These are phyloP conservation scores for Euura saliciscinereae DNA, from an alignment of 1,140 invertebrate genomes.

Conservation along the genomic window DNA sequence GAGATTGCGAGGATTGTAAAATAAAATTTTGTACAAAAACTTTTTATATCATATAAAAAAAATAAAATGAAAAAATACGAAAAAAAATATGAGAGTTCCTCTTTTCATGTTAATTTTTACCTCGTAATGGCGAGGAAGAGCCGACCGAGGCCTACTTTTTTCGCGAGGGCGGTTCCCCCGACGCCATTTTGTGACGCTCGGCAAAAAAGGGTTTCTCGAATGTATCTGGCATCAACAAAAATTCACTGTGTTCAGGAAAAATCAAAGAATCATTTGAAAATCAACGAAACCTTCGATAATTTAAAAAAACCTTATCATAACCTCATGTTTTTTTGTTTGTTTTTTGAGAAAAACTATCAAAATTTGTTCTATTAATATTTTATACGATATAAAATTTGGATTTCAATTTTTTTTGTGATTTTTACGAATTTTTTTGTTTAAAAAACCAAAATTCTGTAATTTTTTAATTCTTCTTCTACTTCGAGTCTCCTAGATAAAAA, in stretches of 20 bases:
- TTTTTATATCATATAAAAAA: background rate
- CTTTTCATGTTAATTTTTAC: constrained; percentile 20
- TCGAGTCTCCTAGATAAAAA: too few species aligned
- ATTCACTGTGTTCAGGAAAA: background rate
- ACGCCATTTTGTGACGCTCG: constrained; percentile 49
- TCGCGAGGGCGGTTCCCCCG: constrained; percentile 46
- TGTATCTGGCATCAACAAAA: background rate
- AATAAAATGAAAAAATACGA: too few species aligned
- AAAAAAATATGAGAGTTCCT: background rate
- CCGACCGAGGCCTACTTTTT: constrained; percentile 45
- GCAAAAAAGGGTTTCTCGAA: constrained; percentile 40
- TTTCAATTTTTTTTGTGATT: background rate
- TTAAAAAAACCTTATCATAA: background rate
- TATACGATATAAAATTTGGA: too few species aligned
- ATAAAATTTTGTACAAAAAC: background rate
- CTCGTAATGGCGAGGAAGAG: constrained; percentile 25
- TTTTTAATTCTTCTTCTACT: too few species aligned
- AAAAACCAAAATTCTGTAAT: too few species aligned
- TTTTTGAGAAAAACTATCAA: constrained; percentile 20
- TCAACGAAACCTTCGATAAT: background rate
- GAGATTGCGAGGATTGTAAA: background rate
- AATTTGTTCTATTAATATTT: background rate
- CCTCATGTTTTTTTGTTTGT: background rate
- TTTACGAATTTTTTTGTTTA: too few species aligned
- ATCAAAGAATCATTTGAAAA: background rate